phyloP scores from a whole-genome alignment of 37 sponge, comb jelly and placozoan genomes.

The Hormiphora californensis region DNA sequence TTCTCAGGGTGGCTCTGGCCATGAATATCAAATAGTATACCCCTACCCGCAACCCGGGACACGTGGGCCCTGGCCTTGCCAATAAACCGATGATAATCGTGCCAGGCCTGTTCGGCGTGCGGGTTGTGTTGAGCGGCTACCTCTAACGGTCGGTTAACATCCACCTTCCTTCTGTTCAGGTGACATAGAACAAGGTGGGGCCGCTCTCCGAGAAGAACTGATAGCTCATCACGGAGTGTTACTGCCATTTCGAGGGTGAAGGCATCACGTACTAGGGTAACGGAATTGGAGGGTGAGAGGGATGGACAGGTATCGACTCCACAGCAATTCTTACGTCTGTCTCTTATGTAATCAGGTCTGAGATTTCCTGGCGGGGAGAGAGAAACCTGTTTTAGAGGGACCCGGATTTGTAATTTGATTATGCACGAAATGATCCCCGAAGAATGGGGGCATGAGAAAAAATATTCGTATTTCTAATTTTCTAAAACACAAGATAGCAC shows the following conservation, averaged over 20 bases:
- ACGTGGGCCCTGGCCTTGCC: background rate
- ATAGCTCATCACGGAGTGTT: constrained; percentile 22
- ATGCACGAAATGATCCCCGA: background rate
- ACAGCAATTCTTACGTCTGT: background rate
- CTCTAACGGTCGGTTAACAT: constrained; percentile 20
- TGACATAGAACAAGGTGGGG: constrained; percentile 33
- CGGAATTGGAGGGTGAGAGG: background rate
- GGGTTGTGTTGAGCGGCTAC: constrained; percentile 41
- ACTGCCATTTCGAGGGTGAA: constrained; percentile 40
- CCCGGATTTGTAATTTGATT: background rate
- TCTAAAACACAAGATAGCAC: too few relatives aligned
- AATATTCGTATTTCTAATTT: background rate
- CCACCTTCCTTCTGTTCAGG: constrained; percentile 31
- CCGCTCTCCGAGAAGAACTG: constrained; percentile 13
- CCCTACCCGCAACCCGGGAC: background rate
- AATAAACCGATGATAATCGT: constrained; percentile 37
- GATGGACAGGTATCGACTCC: background rate
- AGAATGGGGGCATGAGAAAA: background rate
- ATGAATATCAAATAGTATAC: constrained; percentile 37
- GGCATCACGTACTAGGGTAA: background rate
- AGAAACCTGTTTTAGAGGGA: background rate
- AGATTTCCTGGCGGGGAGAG: background rate
- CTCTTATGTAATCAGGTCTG: background rate
- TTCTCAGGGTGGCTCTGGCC: constrained; percentile 50
- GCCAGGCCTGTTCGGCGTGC: constrained; percentile 32